Conservation (phyloP, 2,888 invertebrate genomes). For the Tetanocera ferruginea region DNA sequence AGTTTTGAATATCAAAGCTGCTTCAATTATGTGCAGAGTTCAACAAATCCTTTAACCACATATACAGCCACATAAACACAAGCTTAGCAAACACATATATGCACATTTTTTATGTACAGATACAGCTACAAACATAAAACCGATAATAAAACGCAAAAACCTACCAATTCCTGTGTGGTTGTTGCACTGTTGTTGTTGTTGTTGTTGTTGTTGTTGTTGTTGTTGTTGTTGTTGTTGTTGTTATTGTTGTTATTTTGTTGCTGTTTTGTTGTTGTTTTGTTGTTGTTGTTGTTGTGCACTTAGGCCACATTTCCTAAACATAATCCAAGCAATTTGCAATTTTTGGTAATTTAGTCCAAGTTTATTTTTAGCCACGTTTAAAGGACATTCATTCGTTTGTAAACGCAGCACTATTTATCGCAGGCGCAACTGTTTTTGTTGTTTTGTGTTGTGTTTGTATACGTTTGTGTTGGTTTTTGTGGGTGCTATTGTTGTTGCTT, state of each 20-base stretch:
- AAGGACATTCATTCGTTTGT: constrained; percentile 5
- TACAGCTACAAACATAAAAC: neutral
- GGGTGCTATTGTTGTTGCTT: neutral
- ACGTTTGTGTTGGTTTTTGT: neutral
- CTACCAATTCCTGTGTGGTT: constrained; percentile 18
- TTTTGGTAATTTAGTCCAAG: constrained; percentile 63
- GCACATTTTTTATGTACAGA: neutral
- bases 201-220: neutral
- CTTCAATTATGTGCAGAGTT: constrained; percentile 24
- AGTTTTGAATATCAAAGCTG: constrained; percentile 15
- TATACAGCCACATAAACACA: neutral
- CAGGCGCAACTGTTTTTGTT: neutral
- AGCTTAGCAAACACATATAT: neutral
- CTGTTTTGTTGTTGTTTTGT: neutral
- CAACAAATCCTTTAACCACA: constrained; percentile 2
- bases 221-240: constrained; percentile 4
- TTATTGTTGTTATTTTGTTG: neutral
- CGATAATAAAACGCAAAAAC: constrained; percentile 23
- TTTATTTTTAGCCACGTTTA: neutral
- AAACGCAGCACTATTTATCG: neutral
- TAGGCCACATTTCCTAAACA: constrained; percentile 29
- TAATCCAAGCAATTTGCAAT: constrained; percentile 62
- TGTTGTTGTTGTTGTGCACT: constrained; percentile 2
- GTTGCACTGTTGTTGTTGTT: neutral
- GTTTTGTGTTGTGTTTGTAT: neutral